Conservation (phyloP, 2,797 vertebrate genomes). For the Morelia viridis region DNA sequence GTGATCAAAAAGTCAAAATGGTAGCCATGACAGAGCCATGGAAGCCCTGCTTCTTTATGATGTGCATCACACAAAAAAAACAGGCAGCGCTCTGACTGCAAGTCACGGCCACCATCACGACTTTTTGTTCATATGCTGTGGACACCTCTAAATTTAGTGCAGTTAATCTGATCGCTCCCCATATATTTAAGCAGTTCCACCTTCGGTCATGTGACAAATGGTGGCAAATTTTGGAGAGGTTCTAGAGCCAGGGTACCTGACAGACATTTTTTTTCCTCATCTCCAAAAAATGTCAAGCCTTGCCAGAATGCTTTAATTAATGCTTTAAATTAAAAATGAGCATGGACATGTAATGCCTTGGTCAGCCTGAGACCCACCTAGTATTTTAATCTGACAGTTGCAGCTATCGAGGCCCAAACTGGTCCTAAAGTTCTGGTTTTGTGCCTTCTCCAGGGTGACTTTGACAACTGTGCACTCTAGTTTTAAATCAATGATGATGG, state of each 20-base stretch:
- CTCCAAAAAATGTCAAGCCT: background rate
- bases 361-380: background rate
- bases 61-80: no score
- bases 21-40: no score
- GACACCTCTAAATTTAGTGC: no score
- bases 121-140: no score
- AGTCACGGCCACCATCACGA: no score
- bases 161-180: no score
- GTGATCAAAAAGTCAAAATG: no score
- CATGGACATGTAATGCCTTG: background rate
- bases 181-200: no score
- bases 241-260: background rate
- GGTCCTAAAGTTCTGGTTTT: constrained; percentile 39
- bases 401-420: background rate
- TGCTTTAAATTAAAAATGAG: background rate
- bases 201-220: no score
- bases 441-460: constrained; percentile 65
- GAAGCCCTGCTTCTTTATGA: no score
- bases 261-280: background rate
- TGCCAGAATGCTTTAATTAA: background rate
- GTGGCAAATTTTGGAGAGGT: no score
- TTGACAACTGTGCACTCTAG: constrained; percentile 69
- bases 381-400: background rate
- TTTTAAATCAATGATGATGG: constrained; percentile 80
- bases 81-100: no score